Conservation (phyloP, 2,888 invertebrate species). For the Hirtodrosophila cameraria region DNA sequence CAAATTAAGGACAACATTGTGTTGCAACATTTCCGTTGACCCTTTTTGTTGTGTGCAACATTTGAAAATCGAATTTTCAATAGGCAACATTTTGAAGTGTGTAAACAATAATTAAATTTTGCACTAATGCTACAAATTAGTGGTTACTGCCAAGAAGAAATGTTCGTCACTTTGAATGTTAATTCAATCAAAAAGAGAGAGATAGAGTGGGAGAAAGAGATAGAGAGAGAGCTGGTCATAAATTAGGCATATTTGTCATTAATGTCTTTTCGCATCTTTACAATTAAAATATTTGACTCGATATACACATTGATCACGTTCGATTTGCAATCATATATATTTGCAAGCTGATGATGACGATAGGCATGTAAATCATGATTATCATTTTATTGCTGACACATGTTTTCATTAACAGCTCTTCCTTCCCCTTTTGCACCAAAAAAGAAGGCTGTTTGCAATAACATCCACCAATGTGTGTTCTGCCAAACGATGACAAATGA, state of each 20-base stretch:
- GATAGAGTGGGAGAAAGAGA: too few relatives aligned
- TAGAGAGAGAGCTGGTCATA: slow-evolving; percentile 7
- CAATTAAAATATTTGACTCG: slow-evolving; percentile 48
- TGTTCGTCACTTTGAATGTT: slow-evolving; percentile 12
- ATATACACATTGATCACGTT: slow-evolving; percentile 52
- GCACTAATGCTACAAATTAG: slow-evolving; percentile 81
- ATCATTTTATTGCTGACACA: slow-evolving; percentile 82
- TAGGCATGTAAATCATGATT: slow-evolving; percentile 83
- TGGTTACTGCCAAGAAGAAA: slow-evolving; percentile 69
- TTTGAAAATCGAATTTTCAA: slow-evolving; percentile 55
- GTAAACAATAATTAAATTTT: slow-evolving; percentile 82
- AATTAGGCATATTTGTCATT: slow-evolving; percentile 26
- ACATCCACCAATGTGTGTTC: slow-evolving; percentile 19
- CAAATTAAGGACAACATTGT: slow-evolving; percentile 36
- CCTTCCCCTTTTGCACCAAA: not conserved
- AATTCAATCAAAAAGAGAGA: slow-evolving; percentile 39
- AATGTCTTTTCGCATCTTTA: slow-evolving; percentile 29
- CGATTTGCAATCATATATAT: slow-evolving; percentile 36
- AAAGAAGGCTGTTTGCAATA: slow-evolving; percentile 2
- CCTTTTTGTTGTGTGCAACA: slow-evolving; percentile 16
- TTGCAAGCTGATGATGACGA: slow-evolving; percentile 39
- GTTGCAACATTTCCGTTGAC: not conserved
- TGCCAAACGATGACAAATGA: slow-evolving; percentile 68
- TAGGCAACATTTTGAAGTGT: slow-evolving; percentile 36
- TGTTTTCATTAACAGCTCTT: slow-evolving; percentile 73